Base-by-base conservation (phyloP, 1,140 invertebrate genomes). In the Panagrolaimus sp. region DNA sequence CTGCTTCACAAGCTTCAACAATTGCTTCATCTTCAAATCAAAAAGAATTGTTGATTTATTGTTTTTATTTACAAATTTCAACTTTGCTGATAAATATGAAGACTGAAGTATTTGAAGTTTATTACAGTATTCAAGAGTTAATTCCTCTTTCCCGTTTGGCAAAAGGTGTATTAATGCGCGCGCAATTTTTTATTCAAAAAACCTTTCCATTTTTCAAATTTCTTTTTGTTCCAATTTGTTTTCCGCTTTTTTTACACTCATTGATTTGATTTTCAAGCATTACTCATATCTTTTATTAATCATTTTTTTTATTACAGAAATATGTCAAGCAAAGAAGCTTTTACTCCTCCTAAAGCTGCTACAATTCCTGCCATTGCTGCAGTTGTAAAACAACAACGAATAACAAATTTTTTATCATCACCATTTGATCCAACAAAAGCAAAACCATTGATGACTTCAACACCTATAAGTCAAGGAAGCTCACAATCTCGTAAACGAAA, bases 131-230 rank as follows among this genome's bases (percentile, higher is more conserved):
- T n/a, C n/a, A n/a, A n/a, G n/a, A n/a, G n/a, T n/a, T n/a, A n/a
- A n/a, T n/a, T n/a, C n/a, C n/a, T n/a, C n/a, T n/a, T n/a, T n/a
- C n/a, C n/a, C n/a, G 31, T 38, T 38, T 38, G 31, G 31, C 31
- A 38, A 38, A 38, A 38, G 7, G 31, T 38, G 31, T 38, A 4
- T 38, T 4, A 38, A 38, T 7, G 31, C 51, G 51, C 51, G 51
- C 51, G 51, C 11, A 20, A 57, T 11, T 57, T n/a, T n/a, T 57
- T 57, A 27, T 57, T 57, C 51, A 27, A 57, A 57, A 57, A 57
- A 20, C 1, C 48, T 16, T 57, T 9, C 16, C 20, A 38, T 38
- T 38, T 57, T 57, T 57, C n/a, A n/a, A n/a, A n/a, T 20, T 57
- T 57, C 51, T 11, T 8, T 27, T 57, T 9, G 20, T 9, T 27